Conservation (phyloP, 2,888 invertebrate species). For the Crematogaster levior region DNA sequence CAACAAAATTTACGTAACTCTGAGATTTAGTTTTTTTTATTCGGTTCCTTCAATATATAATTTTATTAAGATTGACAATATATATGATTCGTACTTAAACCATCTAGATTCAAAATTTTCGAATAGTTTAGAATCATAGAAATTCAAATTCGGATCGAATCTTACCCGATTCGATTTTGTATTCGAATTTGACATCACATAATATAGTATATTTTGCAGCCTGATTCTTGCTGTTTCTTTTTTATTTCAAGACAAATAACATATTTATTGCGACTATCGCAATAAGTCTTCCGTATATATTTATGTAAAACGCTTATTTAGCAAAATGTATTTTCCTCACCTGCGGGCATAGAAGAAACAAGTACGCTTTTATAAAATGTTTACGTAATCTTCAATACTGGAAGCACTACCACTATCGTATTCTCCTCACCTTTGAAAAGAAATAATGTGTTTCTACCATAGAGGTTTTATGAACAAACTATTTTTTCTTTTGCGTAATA, state of each 20-base stretch:
- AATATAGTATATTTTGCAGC: too few species aligned
- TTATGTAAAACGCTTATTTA: neutral
- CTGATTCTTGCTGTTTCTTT: neutral
- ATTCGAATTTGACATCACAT: too few species aligned
- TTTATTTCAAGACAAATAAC: neutral
- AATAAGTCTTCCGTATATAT: neutral
- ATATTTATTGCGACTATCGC: neutral
- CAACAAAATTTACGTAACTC: too few species aligned
- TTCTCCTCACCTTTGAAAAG: neutral
- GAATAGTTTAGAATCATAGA: too few species aligned
- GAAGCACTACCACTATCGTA: neutral
- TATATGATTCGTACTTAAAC: too few species aligned
- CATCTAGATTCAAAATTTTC: too few species aligned
- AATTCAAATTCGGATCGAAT: too few species aligned
- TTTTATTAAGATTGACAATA: too few species aligned
- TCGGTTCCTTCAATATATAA: too few species aligned
- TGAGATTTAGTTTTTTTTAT: too few species aligned
- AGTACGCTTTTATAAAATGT: slow-evolving; percentile 16
- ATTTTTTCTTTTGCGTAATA: neutral
- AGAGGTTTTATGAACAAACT: neutral
- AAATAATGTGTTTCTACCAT: neutral
- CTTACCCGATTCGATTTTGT: too few species aligned
- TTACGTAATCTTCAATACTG: neutral
- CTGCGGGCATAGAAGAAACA: neutral
- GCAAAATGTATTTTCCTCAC: neutral